phyloP scores from a whole-genome alignment of 2,113 vertebrate species.

The Leptobrachium ailaonicum region DNA sequence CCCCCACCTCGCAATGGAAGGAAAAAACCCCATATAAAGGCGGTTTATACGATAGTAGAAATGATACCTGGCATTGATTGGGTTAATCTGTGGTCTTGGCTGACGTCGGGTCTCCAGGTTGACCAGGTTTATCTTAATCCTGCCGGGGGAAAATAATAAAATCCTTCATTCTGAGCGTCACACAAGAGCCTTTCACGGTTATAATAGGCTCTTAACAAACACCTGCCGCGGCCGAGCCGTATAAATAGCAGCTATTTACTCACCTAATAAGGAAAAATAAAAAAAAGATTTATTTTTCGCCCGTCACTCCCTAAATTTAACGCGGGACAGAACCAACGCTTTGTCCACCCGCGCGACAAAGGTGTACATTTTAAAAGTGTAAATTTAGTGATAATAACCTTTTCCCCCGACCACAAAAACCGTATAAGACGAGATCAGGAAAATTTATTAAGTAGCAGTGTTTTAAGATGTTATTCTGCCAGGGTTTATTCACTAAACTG shows the following conservation, averaged over 20 bases:
- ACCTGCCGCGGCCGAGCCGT: constrained; percentile 31
- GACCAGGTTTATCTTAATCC: constrained; percentile 1
- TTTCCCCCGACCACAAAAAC: too few relatives aligned
- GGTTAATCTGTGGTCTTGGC: constrained; percentile 37
- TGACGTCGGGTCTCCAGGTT: not conserved
- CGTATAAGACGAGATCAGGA: too few relatives aligned
- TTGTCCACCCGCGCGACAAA: not conserved
- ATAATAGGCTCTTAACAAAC: constrained; percentile 45
- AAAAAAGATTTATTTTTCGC: not conserved
- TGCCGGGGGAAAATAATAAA: constrained; percentile 23
- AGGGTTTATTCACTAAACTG: too few relatives aligned
- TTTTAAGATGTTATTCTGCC: too few relatives aligned
- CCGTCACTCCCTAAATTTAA: not conserved
- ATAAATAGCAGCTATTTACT: constrained; percentile 39
- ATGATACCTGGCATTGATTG: not conserved
- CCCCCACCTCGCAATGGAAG: too few relatives aligned
- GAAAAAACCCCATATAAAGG: too few relatives aligned
- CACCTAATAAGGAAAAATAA: not conserved
- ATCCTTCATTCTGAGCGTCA: not conserved
- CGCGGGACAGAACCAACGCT: not conserved
- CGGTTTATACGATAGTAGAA: too few relatives aligned
- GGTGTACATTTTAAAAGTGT: not conserved
- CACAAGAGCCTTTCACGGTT: constrained; percentile 35
- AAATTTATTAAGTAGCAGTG: too few relatives aligned
- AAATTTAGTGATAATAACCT: too few relatives aligned